A percentile compares a stretch with the other conserved stretches of the same genome.
These are phyloP conservation scores for Lota lota DNA, from an alignment of 2,113 vertebrate genomes.

Conservation along the genomic window DNA sequence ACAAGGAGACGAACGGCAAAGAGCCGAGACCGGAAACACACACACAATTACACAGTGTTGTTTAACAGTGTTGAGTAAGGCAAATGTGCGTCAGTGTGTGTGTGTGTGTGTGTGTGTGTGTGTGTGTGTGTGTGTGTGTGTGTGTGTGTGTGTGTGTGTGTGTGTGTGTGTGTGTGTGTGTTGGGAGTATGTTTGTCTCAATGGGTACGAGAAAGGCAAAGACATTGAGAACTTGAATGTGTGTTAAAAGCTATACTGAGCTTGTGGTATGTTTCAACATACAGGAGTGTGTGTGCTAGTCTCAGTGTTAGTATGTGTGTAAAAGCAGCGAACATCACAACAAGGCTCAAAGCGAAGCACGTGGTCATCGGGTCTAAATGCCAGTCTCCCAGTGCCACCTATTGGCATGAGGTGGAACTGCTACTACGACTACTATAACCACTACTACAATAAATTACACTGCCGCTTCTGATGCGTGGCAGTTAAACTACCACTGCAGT, in stretches of 20 bases:
- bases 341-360: constrained; percentile 39
- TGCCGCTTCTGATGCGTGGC: no score
- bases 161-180: no score
- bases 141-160: constrained; percentile 50
- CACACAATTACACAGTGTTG: constrained; percentile 4
- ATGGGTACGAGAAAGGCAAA: no score
- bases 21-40: constrained; percentile 21
- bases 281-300: background rate
- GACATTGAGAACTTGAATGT: no score
- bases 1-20: constrained; percentile 31
- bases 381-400: constrained; percentile 68
- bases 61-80: constrained; percentile 47
- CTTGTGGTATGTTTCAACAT: no score
- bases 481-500: no score
- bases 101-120: no score
- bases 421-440: background rate
- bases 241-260: no score
- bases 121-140: no score
- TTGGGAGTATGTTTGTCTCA: background rate
- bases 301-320: constrained; percentile 16
- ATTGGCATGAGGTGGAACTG: constrained; percentile 39
- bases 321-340: constrained; percentile 50
- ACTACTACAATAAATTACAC: no score
- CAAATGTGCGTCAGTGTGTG: constrained; percentile 57
- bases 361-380: constrained; percentile 30